A percentile compares a stretch with the other conserved stretches of the same genome.
Conservation (phyloP, 1,140 invertebrate genomes). For the Chironomus tepperi region DNA sequence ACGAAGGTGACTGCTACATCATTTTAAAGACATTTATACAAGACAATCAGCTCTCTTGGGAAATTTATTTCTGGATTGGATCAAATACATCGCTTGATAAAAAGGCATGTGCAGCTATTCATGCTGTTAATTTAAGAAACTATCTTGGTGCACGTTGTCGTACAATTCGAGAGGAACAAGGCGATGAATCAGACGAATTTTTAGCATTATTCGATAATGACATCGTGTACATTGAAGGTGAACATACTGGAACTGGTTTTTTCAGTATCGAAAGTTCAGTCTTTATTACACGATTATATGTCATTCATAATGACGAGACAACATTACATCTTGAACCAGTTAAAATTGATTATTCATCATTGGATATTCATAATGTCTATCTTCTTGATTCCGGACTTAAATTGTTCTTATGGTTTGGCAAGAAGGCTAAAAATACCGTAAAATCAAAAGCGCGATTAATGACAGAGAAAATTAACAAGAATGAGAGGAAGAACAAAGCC, state of each 20-base stretch:
- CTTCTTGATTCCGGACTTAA: constrained; percentile 79
- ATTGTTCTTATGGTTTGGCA: constrained; percentile 90
- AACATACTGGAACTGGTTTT: constrained; percentile 92
- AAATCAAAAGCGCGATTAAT: constrained; percentile 91
- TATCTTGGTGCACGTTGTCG: constrained; percentile 89
- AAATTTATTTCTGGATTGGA: constrained; percentile 99
- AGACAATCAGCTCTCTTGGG: constrained; percentile 80
- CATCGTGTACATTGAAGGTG: constrained; percentile 95
- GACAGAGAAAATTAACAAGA: constrained; percentile 98
- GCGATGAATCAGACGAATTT: constrained; percentile 95
- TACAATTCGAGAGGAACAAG: constrained; percentile 96
- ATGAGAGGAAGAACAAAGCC: constrained; percentile 91
- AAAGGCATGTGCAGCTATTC: constrained; percentile 96
- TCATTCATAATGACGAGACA: constrained; percentile 79
- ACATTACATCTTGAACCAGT: constrained; percentile 91
- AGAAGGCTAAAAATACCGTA: constrained; percentile 86
- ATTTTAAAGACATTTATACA: constrained; percentile 86
- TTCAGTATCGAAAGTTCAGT: constrained; percentile 92
- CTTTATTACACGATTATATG: constrained; percentile 74
- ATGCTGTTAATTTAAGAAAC: constrained; percentile 96
- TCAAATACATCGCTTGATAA: constrained; percentile 94
- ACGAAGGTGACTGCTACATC: constrained; percentile 99
- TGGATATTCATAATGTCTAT: constrained; percentile 90
- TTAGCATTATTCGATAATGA: constrained; percentile 83
- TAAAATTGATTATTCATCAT: constrained; percentile 51